Base-by-base conservation (phyloP, 35 echinoderm and acorn worm genomes). In the Ophioderma brevispina region DNA sequence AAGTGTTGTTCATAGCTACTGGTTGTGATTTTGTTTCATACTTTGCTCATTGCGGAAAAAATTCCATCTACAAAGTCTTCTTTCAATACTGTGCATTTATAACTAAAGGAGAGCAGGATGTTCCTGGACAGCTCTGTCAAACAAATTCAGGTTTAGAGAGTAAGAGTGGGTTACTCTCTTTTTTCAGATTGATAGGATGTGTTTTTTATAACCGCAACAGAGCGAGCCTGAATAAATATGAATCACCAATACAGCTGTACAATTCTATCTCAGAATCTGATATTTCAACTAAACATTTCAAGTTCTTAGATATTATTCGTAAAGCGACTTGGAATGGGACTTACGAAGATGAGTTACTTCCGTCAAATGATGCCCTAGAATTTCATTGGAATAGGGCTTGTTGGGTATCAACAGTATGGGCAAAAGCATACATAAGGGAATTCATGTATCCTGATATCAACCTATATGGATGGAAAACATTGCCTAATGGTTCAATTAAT, bases 1-100 rank as follows among this genome's bases (percentile, higher is more conserved):
- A 91, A 78, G 75, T 91, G 64, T 78, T 86, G 59, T 91, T 36
- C 40, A 91, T 91, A 78, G 38, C 35, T 33, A 82, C 37, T 86
- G 90, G 75, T 13, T 91, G 90, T 59, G 82, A 91, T 55, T 91
- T 91, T 86, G 90, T 90, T 0, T 91, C 82, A 33, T 91, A 91
- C 35, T 91, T 86, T 79, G 82, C 35, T 33, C 90, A 78, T 56
- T 77, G 77, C 32, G 90, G 90, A 31, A 91, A 86, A 80, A 76
- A 39, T 55, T 50, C 30, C 4, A 78, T 91, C 41, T 77, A 78
- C 17, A 91, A 85, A 36, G 36, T 55, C 35, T 91, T 91, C 36
- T 86, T 91, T 19, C 81, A 91, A 33, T 91, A 85, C 82, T 64
- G 81, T 30, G 31, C 81, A 30, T 91, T 91, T 18, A 86, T 91